Evolutionary conservation across 2,888 invertebrate genomes (phyloP).

Genomic region (Mycogona germanica): DNA sequence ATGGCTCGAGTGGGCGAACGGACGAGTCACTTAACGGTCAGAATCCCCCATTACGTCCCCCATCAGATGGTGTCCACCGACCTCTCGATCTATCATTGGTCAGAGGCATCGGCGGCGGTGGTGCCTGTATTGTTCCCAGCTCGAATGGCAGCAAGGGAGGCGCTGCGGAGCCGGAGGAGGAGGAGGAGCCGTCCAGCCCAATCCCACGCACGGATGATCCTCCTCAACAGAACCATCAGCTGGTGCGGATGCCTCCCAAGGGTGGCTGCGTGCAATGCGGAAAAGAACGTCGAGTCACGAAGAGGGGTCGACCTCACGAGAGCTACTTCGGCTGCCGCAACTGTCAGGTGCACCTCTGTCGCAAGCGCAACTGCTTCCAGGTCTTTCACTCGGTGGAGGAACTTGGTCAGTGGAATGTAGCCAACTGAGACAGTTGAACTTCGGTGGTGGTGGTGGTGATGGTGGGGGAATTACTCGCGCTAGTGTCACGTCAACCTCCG

Average conservation of each 20-base stretch:
- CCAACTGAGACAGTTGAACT: conserved; percentile 19
- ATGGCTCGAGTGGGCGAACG: too few relatives aligned
- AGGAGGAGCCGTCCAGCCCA: too few relatives aligned
- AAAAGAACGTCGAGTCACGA: conserved; percentile 21
- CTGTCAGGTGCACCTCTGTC: conserved; percentile 19
- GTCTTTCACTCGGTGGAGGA: conserved; percentile 18
- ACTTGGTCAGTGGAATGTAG: conserved; percentile 6
- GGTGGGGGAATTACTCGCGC: too few relatives aligned
- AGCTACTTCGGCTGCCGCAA: conserved; percentile 21
- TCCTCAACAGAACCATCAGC: conserved; percentile 10
- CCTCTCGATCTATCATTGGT: conserved; percentile 11
- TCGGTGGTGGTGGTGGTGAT: too few relatives aligned
- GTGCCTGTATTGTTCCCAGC: background rate
- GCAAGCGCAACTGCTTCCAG: conserved; percentile 20
- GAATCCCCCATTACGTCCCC: too few relatives aligned
- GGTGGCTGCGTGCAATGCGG: conserved; percentile 23
- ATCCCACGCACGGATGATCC: background rate
- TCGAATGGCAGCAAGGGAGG: background rate
- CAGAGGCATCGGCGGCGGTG: conserved; percentile 7
- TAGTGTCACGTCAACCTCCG: too few relatives aligned
- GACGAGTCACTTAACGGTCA: too few relatives aligned
- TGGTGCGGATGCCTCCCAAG: conserved; percentile 21
- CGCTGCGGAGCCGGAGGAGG: background rate
- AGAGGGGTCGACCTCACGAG: conserved; percentile 21
- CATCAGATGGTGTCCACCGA: too few relatives aligned